These are phyloP conservation scores for Neoascia interrupta DNA, from an alignment of 2,888 invertebrate species.

Conservation along the genomic window DNA sequence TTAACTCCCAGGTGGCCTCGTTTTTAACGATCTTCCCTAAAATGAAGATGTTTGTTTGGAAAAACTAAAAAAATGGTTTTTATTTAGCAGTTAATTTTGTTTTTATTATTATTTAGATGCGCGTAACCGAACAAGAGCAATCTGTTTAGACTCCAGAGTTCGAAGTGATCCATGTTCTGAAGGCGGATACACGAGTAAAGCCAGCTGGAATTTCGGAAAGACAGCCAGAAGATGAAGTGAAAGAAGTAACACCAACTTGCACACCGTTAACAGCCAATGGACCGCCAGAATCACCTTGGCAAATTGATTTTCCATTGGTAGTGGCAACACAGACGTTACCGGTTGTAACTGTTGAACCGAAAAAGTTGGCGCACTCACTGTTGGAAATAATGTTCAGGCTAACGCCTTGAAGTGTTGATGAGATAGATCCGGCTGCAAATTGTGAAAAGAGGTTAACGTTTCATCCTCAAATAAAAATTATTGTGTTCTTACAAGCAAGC, in stretches of 20 bases:
- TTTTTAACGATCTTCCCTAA: too few relatives aligned
- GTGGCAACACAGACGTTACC: conserved; percentile 70
- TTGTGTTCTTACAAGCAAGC: conserved; percentile 27
- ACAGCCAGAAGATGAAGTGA: conserved; percentile 5
- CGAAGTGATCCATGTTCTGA: conserved; percentile 73
- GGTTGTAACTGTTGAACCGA: conserved; percentile 57
- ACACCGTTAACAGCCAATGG: conserved; percentile 5
- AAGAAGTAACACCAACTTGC: conserved; percentile 29
- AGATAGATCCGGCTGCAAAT: conserved; percentile 52
- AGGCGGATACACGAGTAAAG: conserved; percentile 74
- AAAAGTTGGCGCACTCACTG: conserved; percentile 70
- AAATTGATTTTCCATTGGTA: conserved; percentile 50
- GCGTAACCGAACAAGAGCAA: too few relatives aligned
- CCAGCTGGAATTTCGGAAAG: conserved; percentile 51
- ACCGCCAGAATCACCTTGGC: conserved; percentile 43
- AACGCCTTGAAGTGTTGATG: conserved; percentile 71
- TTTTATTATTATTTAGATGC: too few relatives aligned
- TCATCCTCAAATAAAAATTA: not conserved
- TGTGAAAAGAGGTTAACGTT: not conserved
- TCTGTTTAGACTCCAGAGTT: conserved; percentile 67
- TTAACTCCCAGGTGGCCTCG: too few relatives aligned
- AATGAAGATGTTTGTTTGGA: too few relatives aligned
- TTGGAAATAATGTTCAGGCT: conserved; percentile 72
- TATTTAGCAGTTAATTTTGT: too few relatives aligned
- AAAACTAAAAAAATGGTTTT: too few relatives aligned